Conservation (phyloP, 2,888 invertebrate genomes). For the Cephus pulcher region DNA sequence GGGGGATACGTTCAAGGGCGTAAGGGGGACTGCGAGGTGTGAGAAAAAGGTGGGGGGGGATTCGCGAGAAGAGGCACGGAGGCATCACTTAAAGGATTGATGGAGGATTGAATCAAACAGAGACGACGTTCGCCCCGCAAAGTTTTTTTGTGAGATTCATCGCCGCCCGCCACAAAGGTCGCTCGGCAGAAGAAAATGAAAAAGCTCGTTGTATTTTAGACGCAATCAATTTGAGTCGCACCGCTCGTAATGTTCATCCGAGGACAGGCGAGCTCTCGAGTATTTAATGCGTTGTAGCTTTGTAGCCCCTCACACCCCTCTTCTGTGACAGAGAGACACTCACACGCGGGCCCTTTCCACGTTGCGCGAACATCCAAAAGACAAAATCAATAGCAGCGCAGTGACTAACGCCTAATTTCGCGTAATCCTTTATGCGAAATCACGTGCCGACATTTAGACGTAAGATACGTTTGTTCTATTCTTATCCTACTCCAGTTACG, state of each 20-base stretch:
- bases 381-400: conserved; percentile 63
- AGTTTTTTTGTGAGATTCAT: conserved; percentile 30
- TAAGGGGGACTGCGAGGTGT: neutral
- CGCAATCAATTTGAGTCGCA: conserved; percentile 50
- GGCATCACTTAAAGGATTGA: neutral
- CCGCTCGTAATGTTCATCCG: conserved; percentile 42
- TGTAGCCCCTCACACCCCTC: conserved; percentile 38
- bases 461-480: neutral
- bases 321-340: conserved; percentile 21
- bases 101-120: neutral
- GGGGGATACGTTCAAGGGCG: too few species aligned
- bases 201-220: conserved; percentile 50
- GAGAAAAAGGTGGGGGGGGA: neutral
- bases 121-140: neutral
- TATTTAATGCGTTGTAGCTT: conserved; percentile 61
- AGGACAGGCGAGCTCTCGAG: conserved; percentile 50
- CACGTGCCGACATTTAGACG: conserved; percentile 17
- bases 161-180: conserved; percentile 38
- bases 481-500: neutral
- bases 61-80: neutral
- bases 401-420: conserved; percentile 48
- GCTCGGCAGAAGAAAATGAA: conserved; percentile 29
- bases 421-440: conserved; percentile 33
- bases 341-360: conserved; percentile 13
- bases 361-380: conserved; percentile 49